Conservation (phyloP, 2,888 invertebrate species). For the Adelphocoris suturalis region DNA sequence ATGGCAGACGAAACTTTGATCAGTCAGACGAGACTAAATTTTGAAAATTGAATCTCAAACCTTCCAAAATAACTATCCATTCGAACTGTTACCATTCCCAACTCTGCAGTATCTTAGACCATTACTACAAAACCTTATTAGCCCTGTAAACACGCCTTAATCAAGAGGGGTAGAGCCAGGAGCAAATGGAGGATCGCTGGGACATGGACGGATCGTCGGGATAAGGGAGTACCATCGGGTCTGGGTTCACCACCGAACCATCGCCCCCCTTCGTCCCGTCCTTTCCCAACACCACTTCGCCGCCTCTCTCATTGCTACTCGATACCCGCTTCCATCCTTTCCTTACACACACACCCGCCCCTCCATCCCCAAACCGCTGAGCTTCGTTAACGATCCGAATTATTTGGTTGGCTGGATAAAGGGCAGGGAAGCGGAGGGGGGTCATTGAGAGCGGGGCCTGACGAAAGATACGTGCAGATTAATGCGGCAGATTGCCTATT, state of each 20-base stretch:
- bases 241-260: background rate
- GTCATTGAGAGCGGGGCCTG: background rate
- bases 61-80: too few species aligned
- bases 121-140: too few species aligned
- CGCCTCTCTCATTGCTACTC: background rate
- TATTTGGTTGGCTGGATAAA: background rate
- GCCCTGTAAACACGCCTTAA: too few species aligned
- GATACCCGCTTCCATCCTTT: background rate
- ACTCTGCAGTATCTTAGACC: too few species aligned
- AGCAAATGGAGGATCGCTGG: background rate
- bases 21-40: too few species aligned
- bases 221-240: background rate
- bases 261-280: background rate
- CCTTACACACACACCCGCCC: background rate
- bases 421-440: background rate
- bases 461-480: background rate
- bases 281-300: background rate
- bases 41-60: too few species aligned
- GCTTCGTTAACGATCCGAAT: constrained; percentile 1
- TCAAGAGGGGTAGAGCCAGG: background rate
- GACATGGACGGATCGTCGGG: background rate
- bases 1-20: too few species aligned
- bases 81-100: too few species aligned
- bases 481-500: background rate
- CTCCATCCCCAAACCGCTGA: background rate